A percentile compares a stretch with the other conserved stretches of the same genome.
These are phyloP conservation scores for Leuciscus idus DNA, from an alignment of 2,113 vertebrate species.

Conservation along the genomic window DNA sequence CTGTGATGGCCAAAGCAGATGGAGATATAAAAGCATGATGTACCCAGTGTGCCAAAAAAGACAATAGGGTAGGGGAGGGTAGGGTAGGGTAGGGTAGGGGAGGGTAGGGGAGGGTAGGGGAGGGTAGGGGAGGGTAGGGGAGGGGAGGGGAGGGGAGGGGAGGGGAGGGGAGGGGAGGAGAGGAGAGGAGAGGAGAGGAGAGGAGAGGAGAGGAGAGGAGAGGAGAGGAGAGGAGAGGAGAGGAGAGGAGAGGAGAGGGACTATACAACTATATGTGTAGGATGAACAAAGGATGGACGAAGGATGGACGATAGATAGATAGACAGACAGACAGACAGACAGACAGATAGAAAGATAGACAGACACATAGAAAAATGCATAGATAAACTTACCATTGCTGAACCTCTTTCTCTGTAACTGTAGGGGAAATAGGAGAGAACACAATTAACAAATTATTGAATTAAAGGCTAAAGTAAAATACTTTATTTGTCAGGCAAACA, in stretches of 20 bases:
- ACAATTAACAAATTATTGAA: background rate
- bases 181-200: background rate
- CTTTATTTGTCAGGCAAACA: background rate
- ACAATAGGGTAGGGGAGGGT: background rate
- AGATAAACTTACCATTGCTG: slow-evolving; percentile 39
- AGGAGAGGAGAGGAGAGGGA: too few relatives aligned
- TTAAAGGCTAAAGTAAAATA: background rate
- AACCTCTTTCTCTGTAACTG: slow-evolving; percentile 46
- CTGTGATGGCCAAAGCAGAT: slow-evolving; percentile 24
- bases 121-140: background rate
- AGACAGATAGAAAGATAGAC: background rate
- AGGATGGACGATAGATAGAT: background rate
- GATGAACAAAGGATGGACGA: too few relatives aligned
- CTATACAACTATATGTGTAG: background rate
- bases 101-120: background rate
- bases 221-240: background rate
- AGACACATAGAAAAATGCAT: background rate
- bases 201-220: background rate
- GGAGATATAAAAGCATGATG: background rate
- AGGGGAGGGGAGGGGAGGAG: background rate
- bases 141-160: background rate
- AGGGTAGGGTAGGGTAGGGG: background rate
- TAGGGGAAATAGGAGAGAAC: background rate
- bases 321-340: background rate
- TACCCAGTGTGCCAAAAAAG: slow-evolving; percentile 2